A percentile compares a stretch with the other conserved stretches of the same genome.
These are phyloP conservation scores for Diadophis punctatus DNA, from an alignment of 2,113 vertebrate genomes.

Conservation along the genomic window DNA sequence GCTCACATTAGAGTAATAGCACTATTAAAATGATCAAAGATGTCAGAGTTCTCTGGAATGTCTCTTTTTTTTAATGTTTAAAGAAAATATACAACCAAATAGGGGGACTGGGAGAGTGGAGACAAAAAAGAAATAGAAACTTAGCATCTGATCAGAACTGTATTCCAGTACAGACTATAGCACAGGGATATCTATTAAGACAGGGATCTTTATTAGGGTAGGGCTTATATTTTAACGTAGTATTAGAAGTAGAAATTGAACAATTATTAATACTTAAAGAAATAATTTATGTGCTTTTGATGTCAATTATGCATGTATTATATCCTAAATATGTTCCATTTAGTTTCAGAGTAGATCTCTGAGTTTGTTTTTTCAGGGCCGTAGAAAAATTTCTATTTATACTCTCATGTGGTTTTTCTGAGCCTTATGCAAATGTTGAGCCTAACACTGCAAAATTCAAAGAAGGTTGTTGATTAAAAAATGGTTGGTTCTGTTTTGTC, in stretches of 20 bases:
- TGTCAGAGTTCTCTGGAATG: background rate
- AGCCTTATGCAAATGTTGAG: background rate
- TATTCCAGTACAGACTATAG: background rate
- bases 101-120: background rate
- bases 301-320: background rate
- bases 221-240: background rate
- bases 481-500: background rate
- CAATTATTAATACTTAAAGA: background rate
- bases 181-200: background rate
- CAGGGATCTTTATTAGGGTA: background rate
- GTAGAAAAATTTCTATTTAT: background rate
- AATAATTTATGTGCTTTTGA: background rate
- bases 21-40: background rate
- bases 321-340: background rate
- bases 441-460: background rate
- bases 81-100: background rate
- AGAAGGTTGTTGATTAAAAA: background rate
- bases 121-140: background rate
- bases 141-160: background rate
- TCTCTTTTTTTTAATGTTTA: background rate
- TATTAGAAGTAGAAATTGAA: background rate
- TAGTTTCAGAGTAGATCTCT: background rate
- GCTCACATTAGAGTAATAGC: background rate
- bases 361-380: background rate
- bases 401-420: background rate